Base-by-base conservation (phyloP, 2,113 vertebrate species). In the Neopipo cinnamomea region DNA sequence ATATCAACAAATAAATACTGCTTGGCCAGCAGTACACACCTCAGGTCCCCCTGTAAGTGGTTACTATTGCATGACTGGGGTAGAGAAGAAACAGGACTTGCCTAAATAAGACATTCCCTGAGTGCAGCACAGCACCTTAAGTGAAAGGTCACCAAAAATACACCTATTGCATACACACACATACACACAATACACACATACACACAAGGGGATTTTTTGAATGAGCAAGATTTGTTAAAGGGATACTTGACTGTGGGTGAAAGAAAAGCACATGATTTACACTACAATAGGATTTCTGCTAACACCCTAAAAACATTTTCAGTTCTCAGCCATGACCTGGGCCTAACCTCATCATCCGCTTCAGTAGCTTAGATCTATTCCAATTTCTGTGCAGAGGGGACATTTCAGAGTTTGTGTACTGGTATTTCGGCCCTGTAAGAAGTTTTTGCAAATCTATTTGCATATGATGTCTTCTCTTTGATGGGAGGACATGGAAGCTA, bases 21-120 rank as follows among this genome's bases (percentile, higher is more conserved):
- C 9, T 73, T 47, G 17, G 24, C 22, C 14, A 47, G 33, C 15
- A 42, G 5, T 2, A 6, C 12, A 16, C 13, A 67, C 8, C 25
- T 24, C 52, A 55, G 31, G 30, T 59, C 5, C 20, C 47, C 74
- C 46, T 28, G 3, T 35, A 30, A 56, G 49, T 37, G 27, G 19
- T 6, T 85, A 44, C 16, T 2, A 0, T 4, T 47, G n/a, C 9
- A 22, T 8, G 12, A 52, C n/a, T 6, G 4, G 49, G 23, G 9
- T 58, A 15, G 30, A 87, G 22, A 61, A 62, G 42, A 84, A 92
- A 39, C 3, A 50, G 11, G 8, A 23, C 13, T 75, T 46, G 28
- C 12, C 62, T 67, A 28, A 84, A 50, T 0, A 0, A 84, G 28
- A 28, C 4, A 39, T 8, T 4, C 4, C 2, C 0, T 6, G 16